A percentile compares a stretch with the other conserved stretches of the same genome.
These are phyloP conservation scores for Sarcophaga bullata DNA, from an alignment of 1,140 invertebrate genomes.

Conservation along the genomic window DNA sequence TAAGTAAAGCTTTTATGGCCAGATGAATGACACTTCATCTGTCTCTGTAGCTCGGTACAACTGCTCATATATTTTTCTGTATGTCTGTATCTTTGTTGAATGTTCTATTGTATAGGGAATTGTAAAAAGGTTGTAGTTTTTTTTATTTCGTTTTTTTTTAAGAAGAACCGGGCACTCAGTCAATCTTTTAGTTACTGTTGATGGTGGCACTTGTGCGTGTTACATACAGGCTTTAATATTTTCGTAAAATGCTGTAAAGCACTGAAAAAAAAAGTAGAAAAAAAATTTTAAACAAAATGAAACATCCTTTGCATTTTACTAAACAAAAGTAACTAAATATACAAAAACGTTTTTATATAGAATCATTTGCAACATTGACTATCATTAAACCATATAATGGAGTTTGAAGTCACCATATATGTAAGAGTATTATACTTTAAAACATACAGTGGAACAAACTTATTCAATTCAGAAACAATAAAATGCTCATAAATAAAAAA, in stretches of 20 bases:
- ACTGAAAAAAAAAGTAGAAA: not conserved
- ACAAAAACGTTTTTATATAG: not conserved
- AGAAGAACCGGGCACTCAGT: not conserved
- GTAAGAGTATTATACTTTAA: slow-evolving; percentile 1
- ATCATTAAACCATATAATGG: slow-evolving; percentile 18
- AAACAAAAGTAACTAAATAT: not conserved
- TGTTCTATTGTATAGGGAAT: slow-evolving; percentile 9
- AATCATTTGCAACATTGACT: slow-evolving; percentile 18
- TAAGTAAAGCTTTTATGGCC: slow-evolving; percentile 26
- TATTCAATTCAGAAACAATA: not conserved
- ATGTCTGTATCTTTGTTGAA: not conserved
- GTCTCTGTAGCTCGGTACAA: not conserved
- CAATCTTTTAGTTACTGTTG: not conserved
- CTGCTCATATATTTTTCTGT: slow-evolving; percentile 12
- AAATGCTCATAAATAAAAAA: not conserved
- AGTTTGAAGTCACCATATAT: slow-evolving; percentile 4
- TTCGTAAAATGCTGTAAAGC: slow-evolving; percentile 21
- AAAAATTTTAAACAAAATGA: not conserved
- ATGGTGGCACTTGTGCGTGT: slow-evolving; percentile 20
- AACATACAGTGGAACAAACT: slow-evolving; percentile 9
- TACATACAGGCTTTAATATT: slow-evolving; percentile 10
- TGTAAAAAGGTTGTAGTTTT: not conserved
- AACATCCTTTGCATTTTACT: slow-evolving; percentile 19
- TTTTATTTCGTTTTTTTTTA: not conserved
- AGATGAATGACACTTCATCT: slow-evolving; percentile 26